Base-by-base conservation (phyloP, 2,113 vertebrate genomes). In the Hypomesus transpacificus region DNA sequence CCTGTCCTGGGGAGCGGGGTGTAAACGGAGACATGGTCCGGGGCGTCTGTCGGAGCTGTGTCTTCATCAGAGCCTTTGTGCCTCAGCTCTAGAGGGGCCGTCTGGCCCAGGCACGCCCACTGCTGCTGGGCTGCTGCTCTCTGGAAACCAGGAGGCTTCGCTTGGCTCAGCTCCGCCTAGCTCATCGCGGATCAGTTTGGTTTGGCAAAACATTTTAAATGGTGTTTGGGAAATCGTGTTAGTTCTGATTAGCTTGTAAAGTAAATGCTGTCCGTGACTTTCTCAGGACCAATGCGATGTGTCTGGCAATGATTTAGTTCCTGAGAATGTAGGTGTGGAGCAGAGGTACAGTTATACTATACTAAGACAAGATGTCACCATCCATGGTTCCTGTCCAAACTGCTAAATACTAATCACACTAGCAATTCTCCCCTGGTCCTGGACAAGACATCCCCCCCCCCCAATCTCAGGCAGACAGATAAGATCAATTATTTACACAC, bases 1-100 rank as follows among this genome's bases (percentile, higher is more conserved):
- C 62, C 66, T 80, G 65, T 82, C 71, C 69, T 58, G 31, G 70
- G 79, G 82, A 84, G 69, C 61, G 58, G 61, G 74, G 70, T 72
- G 80, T 71, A 81, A 75, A 80, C 73, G 62, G 78, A 81, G 84
- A 87, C 80, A 70, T 69, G 80, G 82, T 80, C 81, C 77, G 70
- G 79, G 82, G 80, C 63, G 69, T 81, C 81, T 81, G 84, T 81
- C n/a, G 66, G 66, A 70, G 82, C 64, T 71, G 68, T 72, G 80
- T 85, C 79, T 87, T 86, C 80, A 87, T 88, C 81, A 76, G 71
- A 14, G 71, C 64, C 75, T 81, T 77, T 79, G 68, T 83, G 67
- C 70, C 71, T 56, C 71, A 84, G 72, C 60, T 80, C 75, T 74
- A 75, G 79, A 31, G 7, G 22, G 69, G 52, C 68, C n/a, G 13